These are phyloP conservation scores for Clamator glandarius DNA, from an alignment of 2,797 vertebrate species.

Conservation along the genomic window DNA sequence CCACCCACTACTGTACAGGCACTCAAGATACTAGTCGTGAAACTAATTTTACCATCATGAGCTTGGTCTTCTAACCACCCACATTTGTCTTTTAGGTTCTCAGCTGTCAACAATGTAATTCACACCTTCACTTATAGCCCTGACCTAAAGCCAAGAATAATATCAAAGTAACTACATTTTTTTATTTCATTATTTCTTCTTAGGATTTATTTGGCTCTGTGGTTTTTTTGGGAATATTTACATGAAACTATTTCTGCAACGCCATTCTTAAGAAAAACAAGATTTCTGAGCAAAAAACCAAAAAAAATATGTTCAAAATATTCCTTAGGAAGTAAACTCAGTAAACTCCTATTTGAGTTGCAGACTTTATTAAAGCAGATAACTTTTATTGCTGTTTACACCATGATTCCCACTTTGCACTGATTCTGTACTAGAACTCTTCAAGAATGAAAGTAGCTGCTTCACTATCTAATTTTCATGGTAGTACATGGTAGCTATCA, in stretches of 20 bases:
- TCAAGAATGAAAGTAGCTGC: background rate
- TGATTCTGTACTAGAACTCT: background rate
- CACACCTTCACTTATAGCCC: slow-evolving; percentile 41
- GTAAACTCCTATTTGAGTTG: background rate
- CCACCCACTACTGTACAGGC: slow-evolving; percentile 54
- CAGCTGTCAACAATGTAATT: slow-evolving; percentile 55
- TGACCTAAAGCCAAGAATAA: slow-evolving; percentile 51
- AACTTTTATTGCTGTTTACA: background rate
- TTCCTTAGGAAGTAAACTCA: background rate
- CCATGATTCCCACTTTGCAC: background rate
- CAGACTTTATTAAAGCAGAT: background rate
- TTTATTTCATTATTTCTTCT: background rate
- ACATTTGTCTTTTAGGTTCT: slow-evolving; percentile 60
- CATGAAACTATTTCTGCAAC: background rate
- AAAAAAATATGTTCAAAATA: background rate
- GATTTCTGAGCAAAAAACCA: background rate
- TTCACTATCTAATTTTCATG: background rate
- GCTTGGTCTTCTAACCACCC: slow-evolving; percentile 47
- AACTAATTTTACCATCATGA: slow-evolving; percentile 44
- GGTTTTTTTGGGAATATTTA: background rate
- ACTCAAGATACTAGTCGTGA: slow-evolving; percentile 43
- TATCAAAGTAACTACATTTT: background rate
- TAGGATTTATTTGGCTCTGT: background rate
- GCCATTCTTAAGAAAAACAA: background rate
- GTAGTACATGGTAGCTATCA: background rate